Evolutionary conservation across 2,888 invertebrate genomes (phyloP), one percentile per base, ranked within the genome.

Genomic region (Drosophila acutilabella): DNA sequence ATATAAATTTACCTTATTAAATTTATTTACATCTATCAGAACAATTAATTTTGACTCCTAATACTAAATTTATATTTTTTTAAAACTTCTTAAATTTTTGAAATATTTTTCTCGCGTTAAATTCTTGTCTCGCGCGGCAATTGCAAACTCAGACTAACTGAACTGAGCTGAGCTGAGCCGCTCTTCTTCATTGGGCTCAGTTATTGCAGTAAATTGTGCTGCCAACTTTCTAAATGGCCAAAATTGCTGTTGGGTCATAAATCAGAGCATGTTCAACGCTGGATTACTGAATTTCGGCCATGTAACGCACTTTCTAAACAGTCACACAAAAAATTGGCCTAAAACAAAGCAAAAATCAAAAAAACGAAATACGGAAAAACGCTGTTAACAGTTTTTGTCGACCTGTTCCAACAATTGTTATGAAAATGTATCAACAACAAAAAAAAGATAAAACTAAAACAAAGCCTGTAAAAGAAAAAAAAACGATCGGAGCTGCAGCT

Each of bases 251-350:
- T 42, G 48, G 38, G 61, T 30, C 78, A 85, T 83, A 88, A 84
- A 84, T 84, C 88, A 88, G 10, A 59, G 30, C 3, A 41, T 64
- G 51, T 36, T 67, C 57, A 11, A 59, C 60, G 70, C 70, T 70
- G 57, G 38, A 38, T 45, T 60, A 48, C 57, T 36, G 36, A 80
- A 78, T 65, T 80, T 58, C 68, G 69, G 73, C 57, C 88, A 72
- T 80, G 70, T 80, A 85, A 83, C 86, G 83, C 86, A 88, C 84
- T 88, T 84, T 84, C 86, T 83, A 84, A 84, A 88, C 88, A 86
- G 60, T 74, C 45, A 56, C 42, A 64, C 47, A 62, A 45, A 56
- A 58, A 42, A 26, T 36, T 30, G 52, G 8, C 41, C 51, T 40
- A 51, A 36, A 64, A 33, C 50, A 30, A 61, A 44, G 50, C 60